Evolutionary conservation across 2,888 invertebrate species (phyloP).

Genomic region (Muschampia plurimacula): DNA sequence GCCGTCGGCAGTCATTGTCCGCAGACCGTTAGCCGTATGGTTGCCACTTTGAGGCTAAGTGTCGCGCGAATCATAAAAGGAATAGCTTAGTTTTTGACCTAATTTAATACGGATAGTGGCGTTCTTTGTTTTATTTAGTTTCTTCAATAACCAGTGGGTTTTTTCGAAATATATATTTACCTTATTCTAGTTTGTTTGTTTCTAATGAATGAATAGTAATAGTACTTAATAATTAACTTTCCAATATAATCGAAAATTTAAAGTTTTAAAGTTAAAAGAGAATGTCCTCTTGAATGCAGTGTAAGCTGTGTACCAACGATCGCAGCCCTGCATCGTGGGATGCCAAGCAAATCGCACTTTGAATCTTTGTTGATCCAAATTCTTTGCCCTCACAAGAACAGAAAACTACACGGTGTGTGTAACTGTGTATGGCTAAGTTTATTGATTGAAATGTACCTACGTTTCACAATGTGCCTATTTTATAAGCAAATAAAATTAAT

Average conservation of each 20-base stretch:
- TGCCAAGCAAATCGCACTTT: slow-evolving; percentile 3
- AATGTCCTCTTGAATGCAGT: background rate
- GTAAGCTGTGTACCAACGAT: background rate
- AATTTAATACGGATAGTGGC: background rate
- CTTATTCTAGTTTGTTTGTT: background rate
- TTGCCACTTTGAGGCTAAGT: slow-evolving; percentile 24
- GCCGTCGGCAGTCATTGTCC: slow-evolving; percentile 74
- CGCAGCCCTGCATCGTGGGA: background rate
- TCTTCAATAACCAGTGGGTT: background rate
- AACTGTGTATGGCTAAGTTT: background rate
- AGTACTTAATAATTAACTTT: too few relatives aligned
- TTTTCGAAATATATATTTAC: background rate
- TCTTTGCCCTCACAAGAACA: slow-evolving; percentile 2
- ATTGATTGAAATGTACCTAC: background rate
- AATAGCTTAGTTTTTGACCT: slow-evolving; percentile 7
- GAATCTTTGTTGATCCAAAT: slow-evolving; percentile 10
- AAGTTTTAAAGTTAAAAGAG: background rate
- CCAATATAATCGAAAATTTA: too few relatives aligned
- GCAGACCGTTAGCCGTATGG: slow-evolving; percentile 69
- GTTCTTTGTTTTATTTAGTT: background rate
- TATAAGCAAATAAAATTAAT: background rate
- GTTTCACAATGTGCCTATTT: background rate
- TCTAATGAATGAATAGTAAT: too few relatives aligned
- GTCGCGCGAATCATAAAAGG: slow-evolving; percentile 12
- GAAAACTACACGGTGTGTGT: background rate